Evolutionary conservation across 1,140 invertebrate species (phyloP), one percentile per base, ranked within the genome.

Genomic region (Steinernema feltiae): DNA sequence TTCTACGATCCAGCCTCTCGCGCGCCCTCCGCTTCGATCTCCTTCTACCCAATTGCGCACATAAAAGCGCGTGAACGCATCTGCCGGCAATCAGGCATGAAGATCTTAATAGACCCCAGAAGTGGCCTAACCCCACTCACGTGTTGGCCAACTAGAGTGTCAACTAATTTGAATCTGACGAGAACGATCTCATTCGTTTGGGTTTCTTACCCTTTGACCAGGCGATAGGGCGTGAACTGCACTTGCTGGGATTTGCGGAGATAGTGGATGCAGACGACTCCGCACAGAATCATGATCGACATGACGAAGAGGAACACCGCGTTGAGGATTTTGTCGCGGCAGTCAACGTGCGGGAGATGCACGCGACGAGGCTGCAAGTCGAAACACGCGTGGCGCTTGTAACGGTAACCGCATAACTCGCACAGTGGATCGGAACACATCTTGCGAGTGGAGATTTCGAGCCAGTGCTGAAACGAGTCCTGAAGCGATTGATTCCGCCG

Each of bases 331-430:
- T 70, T 53, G 72, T 76, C 74, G 1, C 74, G 72, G 12, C 30
- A 29, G 46, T 76, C 31, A 72, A 76, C 70, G 41, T 70, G 74
- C 30, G 74, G 74, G 15, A 75, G 35, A 31, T 76, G 74, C 1
- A 76, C 73, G 12, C 74, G 24, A 31, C 46, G 29, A 1, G 75
- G 29, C 74, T 76, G 72, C 21, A 76, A 63, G 32, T 76, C 73
- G 15, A 30, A 76, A 29, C 48, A 24, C 30, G 31, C 46, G 27
- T 72, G 41, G 24, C 74, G 31, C 75, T 70, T 30, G 35, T 76
- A 76, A 18, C 32, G 17, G 35, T 76, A 76, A 29, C 74, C 74
- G 72, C 74, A 76, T 1, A 76, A 30, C 30, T 76, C 74, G 35
- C 74, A 76, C 1, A 73, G 30, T 1, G 74, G 74, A 1, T 73